These are phyloP conservation scores for Oscheius sp. DNA, from an alignment of 1,140 invertebrate genomes.

Conservation along the genomic window DNA sequence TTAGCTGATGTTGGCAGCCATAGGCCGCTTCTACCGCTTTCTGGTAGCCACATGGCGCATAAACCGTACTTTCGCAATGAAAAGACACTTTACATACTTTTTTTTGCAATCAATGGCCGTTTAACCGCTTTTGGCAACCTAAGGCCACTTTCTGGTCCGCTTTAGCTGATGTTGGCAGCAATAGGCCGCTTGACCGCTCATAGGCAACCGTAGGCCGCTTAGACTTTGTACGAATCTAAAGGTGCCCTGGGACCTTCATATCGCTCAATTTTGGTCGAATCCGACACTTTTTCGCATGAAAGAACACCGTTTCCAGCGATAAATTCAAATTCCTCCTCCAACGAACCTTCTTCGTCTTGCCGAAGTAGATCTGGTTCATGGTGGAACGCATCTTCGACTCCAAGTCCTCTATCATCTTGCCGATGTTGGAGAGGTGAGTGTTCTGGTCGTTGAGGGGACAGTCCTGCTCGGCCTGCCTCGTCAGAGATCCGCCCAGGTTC, in stretches of 20 bases:
- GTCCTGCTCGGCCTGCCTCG: slow-evolving; percentile 91
- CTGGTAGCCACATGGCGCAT: too few species aligned
- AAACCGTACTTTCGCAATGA: too few species aligned
- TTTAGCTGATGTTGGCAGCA: too few species aligned
- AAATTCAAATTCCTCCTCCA: not conserved
- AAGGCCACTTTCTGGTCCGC: too few species aligned
- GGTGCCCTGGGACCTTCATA: not conserved
- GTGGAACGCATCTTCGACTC: slow-evolving; percentile 99
- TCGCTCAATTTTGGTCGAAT: not conserved
- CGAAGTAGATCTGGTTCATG: slow-evolving; percentile 97
- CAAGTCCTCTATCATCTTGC: slow-evolving; percentile 80
- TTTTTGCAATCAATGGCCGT: too few species aligned
- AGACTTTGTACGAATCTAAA: not conserved
- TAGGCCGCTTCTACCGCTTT: too few species aligned
- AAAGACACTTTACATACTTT: too few species aligned
- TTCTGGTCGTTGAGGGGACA: slow-evolving; percentile 77
- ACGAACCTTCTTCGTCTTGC: slow-evolving; percentile 72
- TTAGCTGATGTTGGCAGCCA: too few species aligned
- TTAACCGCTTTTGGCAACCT: too few species aligned
- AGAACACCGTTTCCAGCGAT: not conserved
- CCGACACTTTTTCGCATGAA: not conserved
- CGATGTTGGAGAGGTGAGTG: slow-evolving; percentile 97
- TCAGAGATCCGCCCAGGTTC: slow-evolving; percentile 95
- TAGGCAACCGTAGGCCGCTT: not conserved
- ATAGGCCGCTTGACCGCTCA: too few species aligned